These are phyloP conservation scores for Uria lomvia DNA, from an alignment of 2,113 vertebrate genomes.

Conservation along the genomic window DNA sequence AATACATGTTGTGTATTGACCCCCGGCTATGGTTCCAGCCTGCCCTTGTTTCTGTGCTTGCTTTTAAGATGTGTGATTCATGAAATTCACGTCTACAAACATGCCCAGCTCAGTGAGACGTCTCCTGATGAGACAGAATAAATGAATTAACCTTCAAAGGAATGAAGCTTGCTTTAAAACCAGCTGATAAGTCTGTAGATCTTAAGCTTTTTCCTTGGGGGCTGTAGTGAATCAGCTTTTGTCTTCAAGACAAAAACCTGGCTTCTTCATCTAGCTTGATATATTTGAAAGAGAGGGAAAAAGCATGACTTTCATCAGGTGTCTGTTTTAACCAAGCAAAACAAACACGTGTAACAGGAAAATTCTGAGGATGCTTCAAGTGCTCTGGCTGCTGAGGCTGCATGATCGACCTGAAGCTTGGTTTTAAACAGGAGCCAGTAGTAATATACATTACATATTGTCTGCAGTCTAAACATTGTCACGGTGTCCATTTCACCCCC, in stretches of 20 bases:
- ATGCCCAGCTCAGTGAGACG: not conserved
- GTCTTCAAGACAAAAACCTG: not conserved
- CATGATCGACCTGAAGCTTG: not conserved
- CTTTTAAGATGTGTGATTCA: not conserved
- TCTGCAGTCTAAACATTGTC: conserved; percentile 43
- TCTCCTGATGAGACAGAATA: not conserved
- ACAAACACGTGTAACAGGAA: not conserved
- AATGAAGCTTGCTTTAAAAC: not conserved
- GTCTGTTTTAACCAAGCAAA: conserved; percentile 9
- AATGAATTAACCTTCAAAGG: not conserved
- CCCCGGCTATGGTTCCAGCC: not conserved
- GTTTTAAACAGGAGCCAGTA: conserved; percentile 33
- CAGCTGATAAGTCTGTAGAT: not conserved
- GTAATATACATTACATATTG: conserved; percentile 40
- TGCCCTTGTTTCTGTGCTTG: not conserved
- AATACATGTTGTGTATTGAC: not conserved
- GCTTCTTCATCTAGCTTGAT: not conserved
- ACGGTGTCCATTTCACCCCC: conserved; percentile 2
- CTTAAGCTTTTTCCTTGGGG: not conserved
- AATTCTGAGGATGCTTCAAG: conserved; percentile 31
- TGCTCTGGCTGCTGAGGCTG: not conserved
- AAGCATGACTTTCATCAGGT: not conserved
- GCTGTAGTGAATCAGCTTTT: not conserved
- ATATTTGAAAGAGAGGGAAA: not conserved
- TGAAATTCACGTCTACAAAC: not conserved